These are phyloP conservation scores for Drosophila hawaiiensis DNA, from an alignment of 2,888 invertebrate species.

Conservation along the genomic window DNA sequence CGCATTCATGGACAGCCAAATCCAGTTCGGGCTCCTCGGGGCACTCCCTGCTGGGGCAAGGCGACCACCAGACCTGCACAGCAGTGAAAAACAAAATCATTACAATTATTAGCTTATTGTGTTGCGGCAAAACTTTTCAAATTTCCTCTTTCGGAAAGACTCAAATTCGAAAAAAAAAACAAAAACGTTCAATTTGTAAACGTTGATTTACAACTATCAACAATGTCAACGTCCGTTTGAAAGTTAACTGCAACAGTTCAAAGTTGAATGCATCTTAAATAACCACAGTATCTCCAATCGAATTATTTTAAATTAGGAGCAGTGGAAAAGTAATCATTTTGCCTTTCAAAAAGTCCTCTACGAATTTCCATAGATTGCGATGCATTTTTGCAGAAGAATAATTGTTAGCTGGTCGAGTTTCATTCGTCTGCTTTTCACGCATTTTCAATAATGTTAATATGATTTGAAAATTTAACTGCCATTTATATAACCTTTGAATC, in stretches of 20 bases:
- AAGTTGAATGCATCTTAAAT: background rate
- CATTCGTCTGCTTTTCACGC: background rate
- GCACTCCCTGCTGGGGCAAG: slow-evolving; percentile 92
- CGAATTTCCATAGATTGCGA: too few species aligned
- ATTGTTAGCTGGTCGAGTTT: background rate
- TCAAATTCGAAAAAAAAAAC: background rate
- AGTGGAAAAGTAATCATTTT: background rate
- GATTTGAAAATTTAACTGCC: background rate
- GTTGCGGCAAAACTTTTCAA: slow-evolving; percentile 1
- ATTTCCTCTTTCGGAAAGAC: background rate
- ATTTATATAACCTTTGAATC: background rate
- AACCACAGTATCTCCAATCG: background rate
- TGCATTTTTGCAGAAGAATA: background rate
- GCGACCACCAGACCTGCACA: slow-evolving; percentile 92
- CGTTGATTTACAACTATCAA: background rate
- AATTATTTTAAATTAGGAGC: background rate
- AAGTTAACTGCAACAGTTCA: background rate
- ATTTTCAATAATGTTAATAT: background rate
- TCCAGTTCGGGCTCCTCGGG: slow-evolving; percentile 91
- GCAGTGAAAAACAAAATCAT: background rate
- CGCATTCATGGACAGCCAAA: slow-evolving; percentile 90
- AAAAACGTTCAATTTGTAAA: background rate
- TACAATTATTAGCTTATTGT: slow-evolving; percentile 5
- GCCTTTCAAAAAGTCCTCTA: background rate
- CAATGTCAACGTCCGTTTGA: background rate